Evolutionary conservation across 2,888 invertebrate genomes (phyloP), one percentile per base, ranked within the genome.

Genomic region (Pammene fasciana): DNA sequence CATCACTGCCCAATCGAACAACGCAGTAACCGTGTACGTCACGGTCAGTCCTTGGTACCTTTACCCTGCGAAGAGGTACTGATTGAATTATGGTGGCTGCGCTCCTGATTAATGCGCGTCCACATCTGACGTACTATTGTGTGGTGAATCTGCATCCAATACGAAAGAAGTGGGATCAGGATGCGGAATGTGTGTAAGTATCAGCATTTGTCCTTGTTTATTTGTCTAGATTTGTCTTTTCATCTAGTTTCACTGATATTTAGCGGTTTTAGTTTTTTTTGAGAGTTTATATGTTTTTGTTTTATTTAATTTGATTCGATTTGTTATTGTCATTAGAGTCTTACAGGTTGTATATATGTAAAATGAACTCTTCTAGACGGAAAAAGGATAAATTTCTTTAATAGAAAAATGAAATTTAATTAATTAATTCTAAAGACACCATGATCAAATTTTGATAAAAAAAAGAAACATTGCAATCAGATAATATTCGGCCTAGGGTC

Each of bases 101-200:
- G 86, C 85, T 82, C 78, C 92, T 90, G 93, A 93, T 93, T 92
- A 93, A 93, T 93, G 93, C 90, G 92, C 87, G 87, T 87, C 87
- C 82, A 83, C 82, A 81, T 77, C 86, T 89, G 91, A 91, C 88
- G 89, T 84, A 87, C 90, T 88, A 91, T 92, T 92, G 91, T 92
- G 86, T 86, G 86, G 77, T 79, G 82, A 81, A 90, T 92, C 90
- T 90, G 90, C 92, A 92, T 90, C 87, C 82, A 86, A 86, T 83
- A 87, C 82, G 82, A 83, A 72, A 81, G 70, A 78, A 78, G 79
- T 71, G 73, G 70, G 74, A 74, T 73, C 75, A 71, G 71, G 68
- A 73, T 72, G 78, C 75, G 82, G 83, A 82, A 84, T 87, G 85
- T 75, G 74, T 83, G 83, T 83, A 82, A 80, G 81, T 82, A 85